phyloP scores from a whole-genome alignment of 2,888 invertebrate species.

The Dysmachus trigonus region DNA sequence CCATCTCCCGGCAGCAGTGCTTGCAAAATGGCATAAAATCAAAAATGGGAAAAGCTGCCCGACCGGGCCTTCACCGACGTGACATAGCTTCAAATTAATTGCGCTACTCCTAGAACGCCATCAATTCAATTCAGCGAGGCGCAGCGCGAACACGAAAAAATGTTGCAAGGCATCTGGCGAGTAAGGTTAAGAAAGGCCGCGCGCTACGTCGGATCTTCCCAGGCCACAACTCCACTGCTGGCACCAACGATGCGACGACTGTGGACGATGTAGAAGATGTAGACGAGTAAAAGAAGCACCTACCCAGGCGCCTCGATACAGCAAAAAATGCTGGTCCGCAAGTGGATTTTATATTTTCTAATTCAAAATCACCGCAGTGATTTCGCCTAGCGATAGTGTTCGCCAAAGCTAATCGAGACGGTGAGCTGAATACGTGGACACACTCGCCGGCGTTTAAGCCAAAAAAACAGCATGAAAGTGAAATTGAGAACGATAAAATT shows the following conservation, averaged over 20 bases:
- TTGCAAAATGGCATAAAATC: background rate
- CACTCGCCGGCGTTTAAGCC: no score
- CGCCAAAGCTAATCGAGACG: background rate
- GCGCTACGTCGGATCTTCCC: background rate
- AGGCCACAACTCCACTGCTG: background rate
- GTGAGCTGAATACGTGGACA: background rate
- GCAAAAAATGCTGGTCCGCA: background rate
- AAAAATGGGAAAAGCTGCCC: background rate
- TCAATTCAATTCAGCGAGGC: background rate
- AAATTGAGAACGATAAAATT: background rate
- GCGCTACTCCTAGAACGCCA: background rate
- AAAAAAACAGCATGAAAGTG: background rate
- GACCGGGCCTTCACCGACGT: background rate
- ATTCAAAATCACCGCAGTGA: background rate
- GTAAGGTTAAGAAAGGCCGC: background rate
- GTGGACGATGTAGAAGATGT: background rate
- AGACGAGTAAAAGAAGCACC: background rate
- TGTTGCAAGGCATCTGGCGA: background rate
- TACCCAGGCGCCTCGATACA: background rate
- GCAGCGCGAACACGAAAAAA: background rate
- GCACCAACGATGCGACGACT: background rate
- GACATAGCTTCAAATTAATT: background rate
- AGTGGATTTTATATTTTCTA: background rate
- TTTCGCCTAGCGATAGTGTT: background rate
- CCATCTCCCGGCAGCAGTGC: background rate